These are phyloP conservation scores for Teinopalpus imperialis DNA, from an alignment of 2,888 invertebrate genomes.

Conservation along the genomic window DNA sequence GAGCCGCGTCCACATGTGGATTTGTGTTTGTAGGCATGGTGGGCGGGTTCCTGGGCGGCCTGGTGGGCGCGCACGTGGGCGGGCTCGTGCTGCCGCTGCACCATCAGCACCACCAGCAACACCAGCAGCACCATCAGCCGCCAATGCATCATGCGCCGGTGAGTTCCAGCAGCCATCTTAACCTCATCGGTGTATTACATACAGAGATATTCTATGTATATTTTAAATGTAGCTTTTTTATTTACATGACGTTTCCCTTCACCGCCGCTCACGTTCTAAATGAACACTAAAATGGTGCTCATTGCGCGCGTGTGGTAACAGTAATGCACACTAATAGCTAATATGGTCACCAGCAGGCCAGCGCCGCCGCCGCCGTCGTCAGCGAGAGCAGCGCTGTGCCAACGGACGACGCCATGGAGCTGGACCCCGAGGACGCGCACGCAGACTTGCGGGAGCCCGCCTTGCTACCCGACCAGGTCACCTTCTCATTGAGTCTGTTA, in stretches of 20 bases:
- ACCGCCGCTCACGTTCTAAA: too few species aligned
- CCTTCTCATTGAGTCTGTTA: too few species aligned
- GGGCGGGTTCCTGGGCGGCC: slow-evolving; percentile 61
- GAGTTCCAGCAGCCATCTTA: slow-evolving; percentile 29
- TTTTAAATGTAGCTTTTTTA: too few species aligned
- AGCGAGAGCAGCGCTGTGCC: slow-evolving; percentile 43
- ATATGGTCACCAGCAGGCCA: slow-evolving; percentile 27
- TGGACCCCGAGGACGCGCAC: slow-evolving; percentile 82
- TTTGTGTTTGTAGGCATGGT: slow-evolving; percentile 52
- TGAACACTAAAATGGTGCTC: too few species aligned
- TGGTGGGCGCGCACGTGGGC: slow-evolving; percentile 63
- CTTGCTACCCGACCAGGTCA: slow-evolving; percentile 61
- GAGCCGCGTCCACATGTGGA: not conserved
- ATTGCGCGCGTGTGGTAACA: too few species aligned
- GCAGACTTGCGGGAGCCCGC: slow-evolving; percentile 48
- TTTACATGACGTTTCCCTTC: too few species aligned
- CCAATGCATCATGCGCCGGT: slow-evolving; percentile 28
- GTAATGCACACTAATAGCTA: too few species aligned
- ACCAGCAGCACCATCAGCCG: slow-evolving; percentile 31
- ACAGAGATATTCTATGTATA: too few species aligned
- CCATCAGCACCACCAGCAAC: slow-evolving; percentile 40
- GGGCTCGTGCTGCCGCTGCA: slow-evolving; percentile 59
- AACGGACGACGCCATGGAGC: slow-evolving; percentile 90
- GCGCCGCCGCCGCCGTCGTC: slow-evolving; percentile 22
- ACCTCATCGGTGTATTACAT: too few species aligned